Percentiles rank a stretch among this genome's conserved stretches.
Conservation (phyloP, 2,113 vertebrate species). For the Vulpes lagopus region DNA sequence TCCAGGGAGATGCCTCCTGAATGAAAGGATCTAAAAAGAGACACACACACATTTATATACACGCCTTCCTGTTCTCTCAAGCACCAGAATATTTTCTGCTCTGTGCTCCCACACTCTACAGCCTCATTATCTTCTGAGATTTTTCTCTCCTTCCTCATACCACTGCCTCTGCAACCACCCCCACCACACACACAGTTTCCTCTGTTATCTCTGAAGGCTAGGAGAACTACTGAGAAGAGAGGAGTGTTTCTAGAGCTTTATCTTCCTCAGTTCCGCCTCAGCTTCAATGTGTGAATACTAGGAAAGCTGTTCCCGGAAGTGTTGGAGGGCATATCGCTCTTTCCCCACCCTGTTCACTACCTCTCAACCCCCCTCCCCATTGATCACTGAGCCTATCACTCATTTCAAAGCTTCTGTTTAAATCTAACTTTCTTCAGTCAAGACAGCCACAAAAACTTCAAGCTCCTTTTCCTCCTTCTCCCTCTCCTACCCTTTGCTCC, state of each 20-base stretch:
- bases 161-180: background rate
- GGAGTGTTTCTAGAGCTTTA: background rate
- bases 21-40: slow-evolving; percentile 73
- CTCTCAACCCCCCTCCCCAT: background rate
- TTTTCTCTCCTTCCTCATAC: slow-evolving; percentile 32
- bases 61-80: slow-evolving; percentile 41
- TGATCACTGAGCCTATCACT: background rate
- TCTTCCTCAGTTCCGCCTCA: background rate
- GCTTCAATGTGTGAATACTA: background rate
- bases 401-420: background rate
- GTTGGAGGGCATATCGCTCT: background rate
- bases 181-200: background rate
- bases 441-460: background rate
- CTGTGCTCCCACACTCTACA: slow-evolving; percentile 67
- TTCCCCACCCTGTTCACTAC: background rate
- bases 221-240: background rate
- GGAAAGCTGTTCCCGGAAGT: background rate
- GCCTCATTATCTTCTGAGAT: slow-evolving; percentile 44
- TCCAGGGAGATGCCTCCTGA: slow-evolving; percentile 76
- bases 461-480: background rate
- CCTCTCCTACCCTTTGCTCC: background rate
- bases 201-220: background rate
- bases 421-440: background rate
- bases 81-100: slow-evolving; percentile 58
- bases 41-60: slow-evolving; percentile 34